Conservation (phyloP, 2,888 invertebrate genomes). For the Nomada ruficornis region DNA sequence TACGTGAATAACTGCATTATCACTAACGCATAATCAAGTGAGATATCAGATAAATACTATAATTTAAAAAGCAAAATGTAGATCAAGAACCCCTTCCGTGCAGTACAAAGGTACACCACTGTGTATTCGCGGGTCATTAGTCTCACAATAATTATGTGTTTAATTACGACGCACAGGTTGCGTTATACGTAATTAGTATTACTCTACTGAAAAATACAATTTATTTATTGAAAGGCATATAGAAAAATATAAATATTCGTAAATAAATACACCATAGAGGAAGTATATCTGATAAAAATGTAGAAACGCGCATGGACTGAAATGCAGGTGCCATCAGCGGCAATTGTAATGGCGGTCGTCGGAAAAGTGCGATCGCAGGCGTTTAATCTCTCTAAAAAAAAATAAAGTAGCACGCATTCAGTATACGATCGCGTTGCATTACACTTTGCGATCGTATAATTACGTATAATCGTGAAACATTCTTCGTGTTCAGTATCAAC, state of each 20-base stretch:
- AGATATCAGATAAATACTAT: neutral
- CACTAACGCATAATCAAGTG: neutral
- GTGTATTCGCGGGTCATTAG: slow-evolving; percentile 54
- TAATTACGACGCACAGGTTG: slow-evolving; percentile 20
- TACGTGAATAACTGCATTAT: neutral
- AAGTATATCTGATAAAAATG: slow-evolving; percentile 4
- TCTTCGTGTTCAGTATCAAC: slow-evolving; percentile 22
- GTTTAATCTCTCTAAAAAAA: neutral
- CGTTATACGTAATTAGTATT: neutral
- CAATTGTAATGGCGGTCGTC: slow-evolving; percentile 67
- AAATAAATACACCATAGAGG: slow-evolving; percentile 3
- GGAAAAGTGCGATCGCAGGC: slow-evolving; percentile 34
- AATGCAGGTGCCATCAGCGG: slow-evolving; percentile 45
- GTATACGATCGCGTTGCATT: neutral
- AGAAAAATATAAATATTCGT: neutral
- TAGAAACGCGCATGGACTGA: slow-evolving; percentile 16
- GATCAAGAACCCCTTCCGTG: slow-evolving; percentile 3
- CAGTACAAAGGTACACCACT: slow-evolving; percentile 43
- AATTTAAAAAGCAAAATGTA: neutral
- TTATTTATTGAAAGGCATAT: neutral
- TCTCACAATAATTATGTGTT: slow-evolving; percentile 42
- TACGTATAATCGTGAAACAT: slow-evolving; percentile 12
- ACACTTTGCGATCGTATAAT: neutral
- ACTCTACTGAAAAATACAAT: neutral
- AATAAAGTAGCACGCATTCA: neutral